A percentile compares a stretch with the other conserved stretches of the same genome.
Evolutionary conservation across 2,113 vertebrate species (phyloP).

Genomic region (Athene noctua): DNA sequence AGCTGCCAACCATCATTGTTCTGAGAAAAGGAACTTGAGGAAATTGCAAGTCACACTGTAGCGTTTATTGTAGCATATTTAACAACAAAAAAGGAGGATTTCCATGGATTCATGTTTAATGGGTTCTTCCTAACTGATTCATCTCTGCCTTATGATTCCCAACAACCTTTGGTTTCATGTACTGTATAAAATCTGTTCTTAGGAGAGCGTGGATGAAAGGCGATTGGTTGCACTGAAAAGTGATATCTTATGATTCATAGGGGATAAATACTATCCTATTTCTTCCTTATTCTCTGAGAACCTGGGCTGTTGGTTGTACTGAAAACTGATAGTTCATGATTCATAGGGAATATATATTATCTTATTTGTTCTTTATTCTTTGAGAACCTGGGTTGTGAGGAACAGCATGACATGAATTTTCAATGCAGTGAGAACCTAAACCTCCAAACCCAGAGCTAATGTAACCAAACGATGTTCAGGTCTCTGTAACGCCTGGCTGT

Average conservation of each 20-base stretch:
- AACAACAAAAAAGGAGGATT: conserved; percentile 74
- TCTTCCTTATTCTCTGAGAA: conserved; percentile 17
- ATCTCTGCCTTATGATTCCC: conserved; percentile 63
- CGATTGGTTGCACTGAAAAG: neutral
- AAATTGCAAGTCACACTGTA: conserved; percentile 69
- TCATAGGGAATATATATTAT: neutral
- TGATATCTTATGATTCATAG: neutral
- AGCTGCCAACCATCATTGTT: conserved; percentile 73
- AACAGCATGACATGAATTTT: neutral
- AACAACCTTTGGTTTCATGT: conserved; percentile 37
- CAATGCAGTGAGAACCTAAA: neutral
- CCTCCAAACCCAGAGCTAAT: neutral
- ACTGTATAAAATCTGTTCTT: conserved; percentile 43
- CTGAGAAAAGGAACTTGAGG: conserved; percentile 66
- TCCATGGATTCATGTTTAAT: conserved; percentile 76
- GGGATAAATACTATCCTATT: neutral
- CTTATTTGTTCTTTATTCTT: conserved; percentile 10
- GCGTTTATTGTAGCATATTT: conserved; percentile 72
- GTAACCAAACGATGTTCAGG: neutral
- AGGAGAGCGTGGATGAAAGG: neutral
- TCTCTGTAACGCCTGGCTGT: neutral
- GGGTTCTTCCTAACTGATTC: conserved; percentile 74
- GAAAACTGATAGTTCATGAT: neutral
- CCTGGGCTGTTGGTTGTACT: neutral
- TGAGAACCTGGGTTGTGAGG: neutral